Base-by-base conservation (phyloP, 2,797 vertebrate species). In the Hephaestus fuliginosus region DNA sequence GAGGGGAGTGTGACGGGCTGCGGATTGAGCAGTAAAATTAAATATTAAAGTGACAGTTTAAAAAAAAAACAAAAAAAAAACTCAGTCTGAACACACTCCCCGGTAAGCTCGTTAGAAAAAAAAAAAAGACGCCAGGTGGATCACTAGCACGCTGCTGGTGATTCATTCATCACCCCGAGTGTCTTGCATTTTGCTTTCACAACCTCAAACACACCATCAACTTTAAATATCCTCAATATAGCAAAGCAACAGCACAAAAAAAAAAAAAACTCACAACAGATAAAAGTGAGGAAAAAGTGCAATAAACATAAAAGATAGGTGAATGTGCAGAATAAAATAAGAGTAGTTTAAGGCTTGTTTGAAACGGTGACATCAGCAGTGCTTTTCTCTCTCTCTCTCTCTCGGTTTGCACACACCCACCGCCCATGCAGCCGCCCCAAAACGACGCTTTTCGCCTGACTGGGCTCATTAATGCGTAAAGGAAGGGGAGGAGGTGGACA, bases 401-500 rank as follows among this genome's bases (percentile, higher is more conserved):
- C 0, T 10, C 8, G 3, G 20, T 51, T n/a, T 49, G 1, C 62
- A 86, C 88, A 86, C 91, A 87, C 91, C 81, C 95, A 90, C 91
- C 89, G 76, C 86, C 84, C 89, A 85, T 70, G 76, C 86, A 83
- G 70, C 85, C 83, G 74, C 73, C 56, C 71, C 81, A 74, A 81
- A 86, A 57, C 86, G 77, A 73, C 75, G 89, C 78, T 82, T 70
- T 85, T 71, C 86, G 88, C 90, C 82, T 88, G 89, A 89, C 66
- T 61, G 91, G 4, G 25, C 70, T 87, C 91, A 93, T 94, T 92
- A 86, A 74, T 61, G 82, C 84, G 82, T 69, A 79, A 72, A 90
- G 87, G 83, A 83, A 87, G 86, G 72, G 80, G 90, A 86, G 89
- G 88, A 87, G 85, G 89, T 18, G 74, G 74, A 44, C 68, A 1